phyloP scores from a whole-genome alignment of 2,888 invertebrate genomes.

The Heliconius ethilla region DNA sequence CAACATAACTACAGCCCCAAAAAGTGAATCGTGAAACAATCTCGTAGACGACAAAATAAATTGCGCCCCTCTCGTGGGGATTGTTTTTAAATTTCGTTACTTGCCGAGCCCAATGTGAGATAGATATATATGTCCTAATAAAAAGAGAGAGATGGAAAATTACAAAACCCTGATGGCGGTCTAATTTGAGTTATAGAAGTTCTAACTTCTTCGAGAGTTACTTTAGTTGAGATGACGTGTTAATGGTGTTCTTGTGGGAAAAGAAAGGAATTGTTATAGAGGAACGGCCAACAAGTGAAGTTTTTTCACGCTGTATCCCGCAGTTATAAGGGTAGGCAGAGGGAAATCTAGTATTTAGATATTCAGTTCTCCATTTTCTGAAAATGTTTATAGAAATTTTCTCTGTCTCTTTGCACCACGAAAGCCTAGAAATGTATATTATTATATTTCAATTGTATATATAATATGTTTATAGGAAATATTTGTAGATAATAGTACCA shows the following conservation, averaged over 20 bases:
- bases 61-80: slow-evolving; percentile 49
- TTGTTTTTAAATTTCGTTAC: slow-evolving; percentile 78
- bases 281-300: not conserved
- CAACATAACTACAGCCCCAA: slow-evolving; percentile 27
- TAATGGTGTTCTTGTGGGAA: slow-evolving; percentile 9
- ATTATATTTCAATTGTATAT: too few relatives aligned
- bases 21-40: slow-evolving; percentile 41
- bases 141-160: slow-evolving; percentile 43
- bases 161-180: slow-evolving; percentile 24
- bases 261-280: not conserved
- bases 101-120: slow-evolving; percentile 50
- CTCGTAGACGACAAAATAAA: slow-evolving; percentile 55
- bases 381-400: too few relatives aligned
- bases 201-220: not conserved
- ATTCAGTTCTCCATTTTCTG: not conserved
- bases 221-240: slow-evolving; percentile 15
- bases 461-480: too few relatives aligned
- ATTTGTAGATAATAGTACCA: too few relatives aligned
- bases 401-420: too few relatives aligned
- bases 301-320: too few relatives aligned
- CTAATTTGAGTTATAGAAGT: slow-evolving; percentile 31
- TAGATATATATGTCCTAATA: slow-evolving; percentile 37
- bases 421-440: not conserved
- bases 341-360: too few relatives aligned
- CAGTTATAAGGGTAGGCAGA: too few relatives aligned